Evolutionary conservation across 2,797 vertebrate genomes (phyloP), one percentile per base, ranked within the genome.

Genomic region (Rhynchotus rufescens): DNA sequence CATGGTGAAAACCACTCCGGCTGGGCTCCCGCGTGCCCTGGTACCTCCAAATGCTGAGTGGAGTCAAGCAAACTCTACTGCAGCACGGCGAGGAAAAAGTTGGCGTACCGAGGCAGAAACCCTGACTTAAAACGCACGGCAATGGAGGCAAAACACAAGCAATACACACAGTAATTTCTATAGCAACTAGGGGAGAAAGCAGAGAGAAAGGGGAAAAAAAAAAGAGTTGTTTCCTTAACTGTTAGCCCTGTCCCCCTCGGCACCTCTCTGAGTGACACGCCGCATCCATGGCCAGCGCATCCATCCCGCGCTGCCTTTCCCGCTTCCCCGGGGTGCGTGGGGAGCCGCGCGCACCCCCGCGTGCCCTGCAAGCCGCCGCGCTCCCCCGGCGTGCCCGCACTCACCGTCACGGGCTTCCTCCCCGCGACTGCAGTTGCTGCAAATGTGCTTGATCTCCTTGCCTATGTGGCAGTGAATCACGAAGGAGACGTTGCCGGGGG

Each of bases 361-460:
- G 20, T 19, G 11, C 76, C 85, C 15, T 57, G 71, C 93, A 82
- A 67, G 90, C 82, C 61, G 64, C 67, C 40, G 30, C 65, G 26
- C 84, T 83, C 73, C 83, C 87, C 84, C 92, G 68, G 92, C 42
- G 75, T 84, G 96, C 38, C 82, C 15, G 86, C 93, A 98, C 99
- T 99, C 98, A 99, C 99, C 99, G 94, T 99, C 98, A 94, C 98
- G 98, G 84, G 98, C 97, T 96, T 98, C 98, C 96, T 98, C 98
- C 88, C 98, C 99, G 64, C 99, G 99, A 95, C 99, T 99, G 98
- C 99, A 99, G 96, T 99, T 99, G 98, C 99, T 98, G 99, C 99
- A 99, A 95, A 99, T 99, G 98, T 99, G 99, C 97, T 99, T 99
- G 89, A 99, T 99, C 98, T 99, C 99, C 96, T 99, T 99, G 87